phyloP scores from a whole-genome alignment of 2,797 vertebrate genomes.

The Myripristis jacobus region DNA sequence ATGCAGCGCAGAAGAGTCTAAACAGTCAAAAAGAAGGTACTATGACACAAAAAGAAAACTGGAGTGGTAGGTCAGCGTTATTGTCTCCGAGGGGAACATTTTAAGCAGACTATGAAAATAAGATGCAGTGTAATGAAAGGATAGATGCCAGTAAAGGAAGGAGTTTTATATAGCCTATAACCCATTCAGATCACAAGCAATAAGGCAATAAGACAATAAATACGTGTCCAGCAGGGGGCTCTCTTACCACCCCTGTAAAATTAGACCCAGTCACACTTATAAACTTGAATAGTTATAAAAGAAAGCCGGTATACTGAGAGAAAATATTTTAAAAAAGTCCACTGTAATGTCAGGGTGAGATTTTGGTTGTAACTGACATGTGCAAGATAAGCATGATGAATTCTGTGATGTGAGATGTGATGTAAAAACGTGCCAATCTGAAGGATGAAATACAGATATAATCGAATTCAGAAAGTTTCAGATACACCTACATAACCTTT shows the following conservation, averaged over 20 bases:
- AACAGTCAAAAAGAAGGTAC: too few species aligned
- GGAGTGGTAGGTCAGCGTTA: constrained; percentile 44
- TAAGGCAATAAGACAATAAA: constrained; percentile 10
- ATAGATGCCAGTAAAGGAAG: constrained; percentile 34
- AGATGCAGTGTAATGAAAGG: constrained; percentile 55
- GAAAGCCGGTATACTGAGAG: constrained; percentile 42
- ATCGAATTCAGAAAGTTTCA: constrained; percentile 46
- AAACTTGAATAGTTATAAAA: constrained; percentile 49
- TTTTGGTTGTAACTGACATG: constrained; percentile 52
- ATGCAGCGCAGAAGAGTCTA: too few species aligned
- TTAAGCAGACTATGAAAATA: constrained; percentile 64
- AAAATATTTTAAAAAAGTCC: constrained; percentile 19
- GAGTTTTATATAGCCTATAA: constrained; percentile 47
- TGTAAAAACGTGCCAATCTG: constrained; percentile 38
- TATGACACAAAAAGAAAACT: too few species aligned
- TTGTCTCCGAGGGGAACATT: constrained; percentile 54
- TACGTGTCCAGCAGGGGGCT: constrained; percentile 81
- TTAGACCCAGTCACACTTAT: too few species aligned
- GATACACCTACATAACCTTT: constrained; percentile 58
- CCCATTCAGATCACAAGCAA: constrained; percentile 42
- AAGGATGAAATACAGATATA: constrained; percentile 48
- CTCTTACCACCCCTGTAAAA: constrained; percentile 60
- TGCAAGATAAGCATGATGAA: constrained; percentile 49
- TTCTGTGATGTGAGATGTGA: constrained; percentile 44
- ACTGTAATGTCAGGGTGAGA: constrained; percentile 44